Base-by-base conservation (phyloP, 2,797 vertebrate species). In the Acrossocheilus fasciatus region DNA sequence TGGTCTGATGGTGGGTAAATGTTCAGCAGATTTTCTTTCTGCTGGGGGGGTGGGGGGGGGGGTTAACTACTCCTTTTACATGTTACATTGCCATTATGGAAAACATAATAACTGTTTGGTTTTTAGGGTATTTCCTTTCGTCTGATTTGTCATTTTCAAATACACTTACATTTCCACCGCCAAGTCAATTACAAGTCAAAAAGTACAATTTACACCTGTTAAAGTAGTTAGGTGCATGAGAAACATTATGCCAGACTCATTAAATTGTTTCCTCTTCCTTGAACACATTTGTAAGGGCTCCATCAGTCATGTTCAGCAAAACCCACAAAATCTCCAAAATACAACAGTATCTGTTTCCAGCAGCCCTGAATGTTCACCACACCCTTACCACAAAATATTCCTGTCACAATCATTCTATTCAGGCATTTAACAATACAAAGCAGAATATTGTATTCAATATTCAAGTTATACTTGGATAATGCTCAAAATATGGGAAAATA, bases 331-430 rank as follows among this genome's bases (percentile, higher is more conserved):
- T 89, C 84, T 85, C 57, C 69, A 78, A 88, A 92, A 91, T 86
- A 88, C 73, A 85, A 41, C 34, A 62, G 87, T 85, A 92, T 91
- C 86, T 91, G 66, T 84, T 66, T 68, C 41, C 90, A 91, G 73
- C 81, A 90, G 81, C 81, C 1, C 88, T 88, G 87, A 88, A 91
- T 83, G 90, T 93, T 87, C 90, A 87, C 89, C 91, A 91, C 91
- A 87, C 70, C 81, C 75, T 75, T 86, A 90, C 85, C 84, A 91
- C 89, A 92, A 88, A 88, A 86, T 83, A 82, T 89, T 83, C 89
- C 82, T 79, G 80, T 78, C 81, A 87, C 81, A 91, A 70, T 85
- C 57, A 81, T 91, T 85, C 62, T 52, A 64, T 81, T 86, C 50
- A 76, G 88, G 73, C 87, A 78, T 87, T 85, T 73, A 74, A 72